These are phyloP conservation scores for Bradypus variegatus DNA, from an alignment of 2,797 vertebrate genomes.

Conservation along the genomic window DNA sequence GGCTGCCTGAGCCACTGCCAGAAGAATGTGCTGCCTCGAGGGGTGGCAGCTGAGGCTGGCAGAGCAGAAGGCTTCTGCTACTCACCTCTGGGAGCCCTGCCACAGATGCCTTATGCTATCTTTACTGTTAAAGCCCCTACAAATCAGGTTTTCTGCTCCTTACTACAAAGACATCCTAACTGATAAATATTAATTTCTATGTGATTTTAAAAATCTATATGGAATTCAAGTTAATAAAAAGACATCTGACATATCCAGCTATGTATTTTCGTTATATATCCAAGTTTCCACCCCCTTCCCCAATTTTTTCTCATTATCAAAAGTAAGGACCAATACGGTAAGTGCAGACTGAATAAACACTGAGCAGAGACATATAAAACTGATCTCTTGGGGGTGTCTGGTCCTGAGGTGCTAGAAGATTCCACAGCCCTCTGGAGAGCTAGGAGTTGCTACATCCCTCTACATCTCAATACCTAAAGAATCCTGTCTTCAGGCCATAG, in stretches of 20 bases:
- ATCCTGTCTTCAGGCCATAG: constrained; percentile 91
- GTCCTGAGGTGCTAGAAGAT: background rate
- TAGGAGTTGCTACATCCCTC: background rate
- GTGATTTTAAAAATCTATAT: background rate
- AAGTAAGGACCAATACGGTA: background rate
- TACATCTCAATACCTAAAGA: constrained; percentile 84
- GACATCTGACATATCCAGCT: background rate
- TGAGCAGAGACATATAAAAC: background rate
- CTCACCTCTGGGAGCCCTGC: background rate
- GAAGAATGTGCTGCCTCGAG: background rate
- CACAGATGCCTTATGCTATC: background rate
- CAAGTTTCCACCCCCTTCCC: background rate
- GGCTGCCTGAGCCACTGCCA: background rate
- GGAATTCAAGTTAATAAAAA: constrained; percentile 7
- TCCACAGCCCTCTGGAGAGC: background rate
- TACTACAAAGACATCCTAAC: background rate
- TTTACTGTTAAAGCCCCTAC: background rate
- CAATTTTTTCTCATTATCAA: background rate
- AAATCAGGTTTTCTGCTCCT: background rate
- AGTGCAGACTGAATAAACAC: background rate
- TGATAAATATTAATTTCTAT: background rate
- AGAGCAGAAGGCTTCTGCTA: background rate
- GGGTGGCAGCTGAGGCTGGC: background rate
- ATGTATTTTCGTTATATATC: background rate
- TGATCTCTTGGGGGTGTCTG: background rate